Percentiles rank a stretch among this genome's conserved stretches.
These are phyloP conservation scores for Drosophila ironensis DNA, from an alignment of 1,140 invertebrate genomes.

Conservation along the genomic window DNA sequence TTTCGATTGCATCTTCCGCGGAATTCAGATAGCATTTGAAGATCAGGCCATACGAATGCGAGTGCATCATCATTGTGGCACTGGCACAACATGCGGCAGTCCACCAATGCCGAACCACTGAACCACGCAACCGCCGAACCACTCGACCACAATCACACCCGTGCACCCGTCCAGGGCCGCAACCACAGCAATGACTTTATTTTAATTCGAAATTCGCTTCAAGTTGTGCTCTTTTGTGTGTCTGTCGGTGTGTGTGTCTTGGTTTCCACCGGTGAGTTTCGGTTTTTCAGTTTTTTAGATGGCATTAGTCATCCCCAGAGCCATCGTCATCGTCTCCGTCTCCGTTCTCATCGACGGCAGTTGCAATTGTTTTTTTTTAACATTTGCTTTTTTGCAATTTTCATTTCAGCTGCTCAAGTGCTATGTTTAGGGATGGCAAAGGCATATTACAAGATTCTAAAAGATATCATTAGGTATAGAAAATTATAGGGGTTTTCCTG, in stretches of 20 bases:
- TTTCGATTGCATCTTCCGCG: constrained; percentile 13
- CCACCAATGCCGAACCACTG: constrained; percentile 41
- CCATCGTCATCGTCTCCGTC: constrained; percentile 16
- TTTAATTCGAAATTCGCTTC: constrained; percentile 54
- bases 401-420: constrained; percentile 69
- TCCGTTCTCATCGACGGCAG: constrained; percentile 17
- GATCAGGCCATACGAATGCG: background rate
- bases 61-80: constrained; percentile 12
- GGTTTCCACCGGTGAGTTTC: constrained; percentile 28
- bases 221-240: constrained; percentile 25
- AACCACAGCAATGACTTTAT: constrained; percentile 55
- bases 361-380: constrained; percentile 28
- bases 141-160: constrained; percentile 40
- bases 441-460: background rate
- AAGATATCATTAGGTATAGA: background rate
- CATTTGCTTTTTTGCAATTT: constrained; percentile 33
- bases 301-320: constrained; percentile 35
- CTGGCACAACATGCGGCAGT: constrained; percentile 24
- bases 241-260: constrained; percentile 10
- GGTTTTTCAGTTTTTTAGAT: constrained; percentile 20
- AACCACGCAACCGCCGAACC: constrained; percentile 44
- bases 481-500: no score
- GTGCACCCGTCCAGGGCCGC: constrained; percentile 1
- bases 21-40: constrained; percentile 16
- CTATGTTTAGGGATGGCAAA: constrained; percentile 19